phyloP scores from a whole-genome alignment of 2,888 invertebrate genomes.

The Ectobius pallidus region DNA sequence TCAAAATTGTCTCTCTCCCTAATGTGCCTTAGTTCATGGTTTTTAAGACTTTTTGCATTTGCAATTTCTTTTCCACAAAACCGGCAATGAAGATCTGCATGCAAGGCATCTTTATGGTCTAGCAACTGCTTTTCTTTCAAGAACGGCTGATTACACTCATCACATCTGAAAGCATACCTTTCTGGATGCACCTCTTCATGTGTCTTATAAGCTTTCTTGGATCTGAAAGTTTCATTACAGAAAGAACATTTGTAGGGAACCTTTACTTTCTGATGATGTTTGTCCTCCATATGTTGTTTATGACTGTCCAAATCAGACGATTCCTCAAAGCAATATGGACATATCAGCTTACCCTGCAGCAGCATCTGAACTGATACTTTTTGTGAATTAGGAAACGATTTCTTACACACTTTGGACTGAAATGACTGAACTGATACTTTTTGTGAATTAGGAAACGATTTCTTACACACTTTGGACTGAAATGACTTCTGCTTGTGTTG shows the following conservation, averaged over 20 bases:
- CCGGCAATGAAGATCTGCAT: conserved; percentile 43
- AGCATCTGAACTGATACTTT: conserved; percentile 18
- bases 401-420: too few species aligned
- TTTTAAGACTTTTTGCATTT: conserved; percentile 40
- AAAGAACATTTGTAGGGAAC: conserved; percentile 34
- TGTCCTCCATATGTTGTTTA: conserved; percentile 32
- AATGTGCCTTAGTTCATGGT: conserved; percentile 43
- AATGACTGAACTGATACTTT: conserved; percentile 22
- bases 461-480: conserved; percentile 25
- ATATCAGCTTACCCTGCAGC: conserved; percentile 20
- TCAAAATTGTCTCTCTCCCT: conserved; percentile 39
- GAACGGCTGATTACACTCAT: conserved; percentile 38
- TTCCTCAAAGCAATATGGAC: conserved; percentile 29
- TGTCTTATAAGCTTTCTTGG: conserved; percentile 33
- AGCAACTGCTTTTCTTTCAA: conserved; percentile 41
- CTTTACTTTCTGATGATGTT: conserved; percentile 24
- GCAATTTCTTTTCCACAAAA: conserved; percentile 43
- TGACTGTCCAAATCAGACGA: conserved; percentile 23
- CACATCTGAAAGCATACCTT: conserved; percentile 38
- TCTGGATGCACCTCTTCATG: conserved; percentile 41
- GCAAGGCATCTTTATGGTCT: conserved; percentile 38
- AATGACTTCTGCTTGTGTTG: conserved; percentile 30
- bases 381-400: too few species aligned
- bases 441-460: background rate
- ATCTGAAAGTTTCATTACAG: conserved; percentile 39